A percentile compares a stretch with the other conserved stretches of the same genome.
phyloP scores from a whole-genome alignment of 2,888 invertebrate genomes.

The Lutraria lutraria region DNA sequence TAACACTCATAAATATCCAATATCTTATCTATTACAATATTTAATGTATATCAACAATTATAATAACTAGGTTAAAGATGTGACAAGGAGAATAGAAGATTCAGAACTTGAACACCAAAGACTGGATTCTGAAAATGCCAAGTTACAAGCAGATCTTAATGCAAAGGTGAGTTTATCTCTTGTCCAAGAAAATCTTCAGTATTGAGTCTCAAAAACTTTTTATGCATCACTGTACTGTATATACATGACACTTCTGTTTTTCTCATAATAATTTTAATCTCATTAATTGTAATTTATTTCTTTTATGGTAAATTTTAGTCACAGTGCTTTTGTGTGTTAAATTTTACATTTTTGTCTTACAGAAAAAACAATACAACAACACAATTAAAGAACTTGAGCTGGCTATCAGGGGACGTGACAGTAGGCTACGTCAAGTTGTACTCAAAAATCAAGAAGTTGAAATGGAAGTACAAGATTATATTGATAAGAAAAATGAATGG shows the following conservation, averaged over 20 bases:
- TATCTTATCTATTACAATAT: no score
- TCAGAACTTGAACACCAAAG: slow-evolving; percentile 80
- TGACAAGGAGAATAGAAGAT: slow-evolving; percentile 79
- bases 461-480: slow-evolving; percentile 83
- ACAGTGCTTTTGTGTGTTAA: no score
- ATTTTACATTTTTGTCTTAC: not conserved
- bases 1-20: no score
- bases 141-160: slow-evolving; percentile 75
- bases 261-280: no score
- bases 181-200: not conserved
- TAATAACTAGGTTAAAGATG: slow-evolving; percentile 75
- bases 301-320: no score
- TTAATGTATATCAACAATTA: no score
- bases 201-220: no score
- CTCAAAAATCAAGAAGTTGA: slow-evolving; percentile 81
- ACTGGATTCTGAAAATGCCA: slow-evolving; percentile 78
- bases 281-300: no score
- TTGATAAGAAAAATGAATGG: slow-evolving; percentile 83
- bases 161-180: slow-evolving; percentile 66
- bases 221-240: no score
- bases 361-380: slow-evolving; percentile 70
- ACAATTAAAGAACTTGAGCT: slow-evolving; percentile 71
- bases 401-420: slow-evolving; percentile 73
- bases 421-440: slow-evolving; percentile 73
- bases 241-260: no score